Conservation (phyloP, 2,113 vertebrate species). For the Hippoglossus stenolepis region DNA sequence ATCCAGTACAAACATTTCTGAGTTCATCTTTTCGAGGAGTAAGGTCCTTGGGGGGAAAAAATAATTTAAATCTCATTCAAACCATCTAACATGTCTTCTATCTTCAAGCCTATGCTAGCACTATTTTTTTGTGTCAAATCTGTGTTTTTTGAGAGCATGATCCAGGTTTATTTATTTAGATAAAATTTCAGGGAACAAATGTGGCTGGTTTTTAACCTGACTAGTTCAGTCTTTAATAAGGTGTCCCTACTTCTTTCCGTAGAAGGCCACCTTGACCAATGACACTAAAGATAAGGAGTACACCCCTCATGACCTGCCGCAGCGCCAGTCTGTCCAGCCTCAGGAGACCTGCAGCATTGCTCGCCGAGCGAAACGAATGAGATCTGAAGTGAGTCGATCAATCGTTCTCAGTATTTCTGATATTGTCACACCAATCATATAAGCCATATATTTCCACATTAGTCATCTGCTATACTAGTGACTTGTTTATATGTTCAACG, state of each 20-base stretch:
- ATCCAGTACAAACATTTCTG: too few relatives aligned
- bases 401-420: conserved; percentile 5
- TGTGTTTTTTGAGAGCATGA: neutral
- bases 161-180: too few relatives aligned
- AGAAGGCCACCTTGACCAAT: conserved; percentile 91
- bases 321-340: conserved; percentile 92
- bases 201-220: neutral
- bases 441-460: neutral
- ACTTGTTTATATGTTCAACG: neutral
- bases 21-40: too few relatives aligned
- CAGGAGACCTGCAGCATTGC: conserved; percentile 90
- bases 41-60: too few relatives aligned
- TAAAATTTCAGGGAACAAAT: neutral
- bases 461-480: neutral
- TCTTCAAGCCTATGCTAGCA: too few relatives aligned
- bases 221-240: neutral
- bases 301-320: conserved; percentile 94
- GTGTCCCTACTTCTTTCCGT: conserved; percentile 31
- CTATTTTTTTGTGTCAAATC: neutral
- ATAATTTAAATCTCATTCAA: too few relatives aligned
- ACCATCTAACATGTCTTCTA: too few relatives aligned
- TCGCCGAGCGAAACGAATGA: conserved; percentile 92
- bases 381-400: conserved; percentile 86
- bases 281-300: conserved; percentile 97
- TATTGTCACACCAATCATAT: neutral